A percentile compares a stretch with the other conserved stretches of the same genome.
These are phyloP conservation scores for Thryonomys swinderianus DNA, from an alignment of 2,113 vertebrate species.

Conservation along the genomic window DNA sequence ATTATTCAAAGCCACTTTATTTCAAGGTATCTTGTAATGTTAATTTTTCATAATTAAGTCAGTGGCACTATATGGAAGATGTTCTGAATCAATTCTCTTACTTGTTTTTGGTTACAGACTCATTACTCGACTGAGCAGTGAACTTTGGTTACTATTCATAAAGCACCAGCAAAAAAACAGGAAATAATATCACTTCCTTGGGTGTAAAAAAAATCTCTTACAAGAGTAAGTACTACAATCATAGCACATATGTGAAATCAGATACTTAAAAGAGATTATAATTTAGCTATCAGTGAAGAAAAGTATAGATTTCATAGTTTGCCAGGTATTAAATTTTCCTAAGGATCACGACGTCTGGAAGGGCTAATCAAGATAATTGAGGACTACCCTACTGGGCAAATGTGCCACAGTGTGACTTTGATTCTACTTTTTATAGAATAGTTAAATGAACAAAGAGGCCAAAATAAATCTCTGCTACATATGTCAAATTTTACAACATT, in stretches of 20 bases:
- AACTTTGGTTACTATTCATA: conserved; percentile 74
- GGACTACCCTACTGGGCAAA: not conserved
- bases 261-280: conserved; percentile 40
- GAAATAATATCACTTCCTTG: conserved; percentile 77
- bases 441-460: not conserved
- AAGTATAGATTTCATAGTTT: not conserved
- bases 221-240: conserved; percentile 50
- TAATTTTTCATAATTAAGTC: conserved; percentile 4
- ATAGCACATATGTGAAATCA: conserved; percentile 42
- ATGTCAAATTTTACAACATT: conserved; percentile 10
- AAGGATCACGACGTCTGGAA: not conserved
- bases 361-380: not conserved
- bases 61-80: not conserved
- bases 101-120: conserved; percentile 58
- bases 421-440: not conserved
- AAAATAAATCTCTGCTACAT: not conserved
- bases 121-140: conserved; percentile 60
- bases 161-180: conserved; percentile 77
- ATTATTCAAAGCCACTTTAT: not conserved
- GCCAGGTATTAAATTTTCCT: conserved; percentile 11
- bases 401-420: not conserved
- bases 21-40: not conserved
- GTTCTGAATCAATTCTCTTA: conserved; percentile 58
- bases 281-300: conserved; percentile 56
- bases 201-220: conserved; percentile 73